Evolutionary conservation across 2,113 vertebrate species (phyloP), one percentile per base, ranked within the genome.

Genomic region (Cyanistes caeruleus): DNA sequence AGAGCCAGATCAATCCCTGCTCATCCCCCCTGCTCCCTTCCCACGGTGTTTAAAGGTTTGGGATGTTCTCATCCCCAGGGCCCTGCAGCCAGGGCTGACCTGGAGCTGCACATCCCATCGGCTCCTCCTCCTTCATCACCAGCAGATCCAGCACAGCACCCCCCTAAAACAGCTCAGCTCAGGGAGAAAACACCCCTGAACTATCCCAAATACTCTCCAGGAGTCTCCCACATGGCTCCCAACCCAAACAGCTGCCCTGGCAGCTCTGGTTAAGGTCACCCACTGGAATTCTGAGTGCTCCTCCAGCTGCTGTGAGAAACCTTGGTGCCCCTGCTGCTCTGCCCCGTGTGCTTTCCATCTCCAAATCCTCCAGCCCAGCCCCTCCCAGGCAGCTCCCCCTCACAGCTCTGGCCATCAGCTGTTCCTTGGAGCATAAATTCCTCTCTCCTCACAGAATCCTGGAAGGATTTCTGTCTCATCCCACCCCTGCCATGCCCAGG

Each of bases 1-100:
- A 56, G 30, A 73, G 39, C 14, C 68, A 73, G 31, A 21, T 16
- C 72, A 6, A 30, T 33, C 60, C 6, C 52, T 24, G 4, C 5
- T 75, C 51, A 22, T 11, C 35, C 35, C 23, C 23, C 52, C 80
- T 86, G 43, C 58, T 55, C 35, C 2, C 23, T 48, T 60, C 55
- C 39, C 60, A n/a, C 17, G 21, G n/a, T 0, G 0, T 37, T 58
- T 24, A 5, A 31, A 43, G 4, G 0, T 35, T 37, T 20, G 24
- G 16, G 41, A 68, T 24, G 16, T 23, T 23, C 0, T 35, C 6
- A 28, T 10, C 31, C 43, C 1, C 0, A 53, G 39, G 28, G 37
- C 21, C 25, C 22, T 14, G 25, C 46, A 80, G 80, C n/a, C 39
- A 72, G 43, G 10, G 33, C 64, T 67, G 27, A 9, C 21, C 10